Conservation (phyloP, 2,797 vertebrate species). For the Siniperca undulata region DNA sequence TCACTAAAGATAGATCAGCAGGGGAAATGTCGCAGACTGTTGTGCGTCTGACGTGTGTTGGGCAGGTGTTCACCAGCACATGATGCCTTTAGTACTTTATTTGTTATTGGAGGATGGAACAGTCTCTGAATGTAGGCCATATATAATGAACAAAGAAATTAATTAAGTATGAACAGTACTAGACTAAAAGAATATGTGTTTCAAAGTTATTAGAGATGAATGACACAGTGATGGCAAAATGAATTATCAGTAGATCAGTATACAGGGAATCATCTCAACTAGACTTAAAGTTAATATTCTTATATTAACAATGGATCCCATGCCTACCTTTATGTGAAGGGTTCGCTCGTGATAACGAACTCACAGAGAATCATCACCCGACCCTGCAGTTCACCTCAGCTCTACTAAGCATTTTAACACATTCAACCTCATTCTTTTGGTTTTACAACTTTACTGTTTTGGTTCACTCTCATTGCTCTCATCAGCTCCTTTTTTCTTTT, state of each 20-base stretch:
- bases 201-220: neutral
- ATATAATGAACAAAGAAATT: no score
- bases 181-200: no score
- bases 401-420: neutral
- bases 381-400: neutral
- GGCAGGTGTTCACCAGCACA: slow-evolving; percentile 61
- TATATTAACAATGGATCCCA: neutral
- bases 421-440: no score
- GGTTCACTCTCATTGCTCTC: neutral
- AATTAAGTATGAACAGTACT: no score
- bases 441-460: neutral
- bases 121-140: neutral
- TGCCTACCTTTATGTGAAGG: no score
- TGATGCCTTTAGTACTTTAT: neutral
- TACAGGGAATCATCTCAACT: neutral
- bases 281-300: neutral
- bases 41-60: slow-evolving; percentile 22
- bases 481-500: no score
- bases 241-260: neutral
- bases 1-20: slow-evolving; percentile 60
- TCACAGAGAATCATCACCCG: neutral
- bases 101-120: neutral
- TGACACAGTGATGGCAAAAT: neutral
- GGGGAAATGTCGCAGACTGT: slow-evolving; percentile 65
- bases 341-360: no score